phyloP scores from a whole-genome alignment of 2,888 invertebrate genomes.

The Lasioglossum zephyrum region DNA sequence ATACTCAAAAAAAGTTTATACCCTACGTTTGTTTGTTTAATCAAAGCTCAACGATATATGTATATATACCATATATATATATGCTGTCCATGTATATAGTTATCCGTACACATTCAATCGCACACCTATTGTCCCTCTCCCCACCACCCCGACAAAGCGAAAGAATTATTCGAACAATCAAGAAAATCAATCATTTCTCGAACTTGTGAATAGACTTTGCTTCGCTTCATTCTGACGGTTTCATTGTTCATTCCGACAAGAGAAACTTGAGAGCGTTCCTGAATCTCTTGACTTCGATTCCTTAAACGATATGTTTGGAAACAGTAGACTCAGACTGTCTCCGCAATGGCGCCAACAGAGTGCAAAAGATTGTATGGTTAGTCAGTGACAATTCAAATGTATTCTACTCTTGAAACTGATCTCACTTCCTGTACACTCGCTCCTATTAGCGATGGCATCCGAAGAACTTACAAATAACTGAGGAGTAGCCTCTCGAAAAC shows the following conservation, averaged over 20 bases:
- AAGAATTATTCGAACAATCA: background rate
- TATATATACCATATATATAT: constrained; percentile 8
- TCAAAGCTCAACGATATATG: constrained; percentile 56
- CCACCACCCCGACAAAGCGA: background rate
- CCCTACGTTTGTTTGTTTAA: constrained; percentile 40
- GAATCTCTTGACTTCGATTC: background rate
- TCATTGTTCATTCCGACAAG: background rate
- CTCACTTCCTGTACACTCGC: background rate
- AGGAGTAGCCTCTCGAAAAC: background rate
- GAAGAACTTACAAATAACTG: background rate
- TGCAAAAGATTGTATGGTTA: background rate
- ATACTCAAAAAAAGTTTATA: constrained; percentile 55
- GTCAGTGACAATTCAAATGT: background rate
- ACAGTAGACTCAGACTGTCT: background rate
- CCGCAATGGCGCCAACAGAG: background rate
- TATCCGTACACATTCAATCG: background rate
- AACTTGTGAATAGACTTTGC: background rate
- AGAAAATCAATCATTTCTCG: background rate
- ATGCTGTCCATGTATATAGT: background rate
- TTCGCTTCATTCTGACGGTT: background rate
- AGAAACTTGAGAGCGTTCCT: background rate
- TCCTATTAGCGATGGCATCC: background rate
- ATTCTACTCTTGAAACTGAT: background rate
- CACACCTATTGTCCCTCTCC: background rate
- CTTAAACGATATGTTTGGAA: background rate